Evolutionary conservation across 1,140 invertebrate species (phyloP).

Genomic region (Drosophila hydei): DNA sequence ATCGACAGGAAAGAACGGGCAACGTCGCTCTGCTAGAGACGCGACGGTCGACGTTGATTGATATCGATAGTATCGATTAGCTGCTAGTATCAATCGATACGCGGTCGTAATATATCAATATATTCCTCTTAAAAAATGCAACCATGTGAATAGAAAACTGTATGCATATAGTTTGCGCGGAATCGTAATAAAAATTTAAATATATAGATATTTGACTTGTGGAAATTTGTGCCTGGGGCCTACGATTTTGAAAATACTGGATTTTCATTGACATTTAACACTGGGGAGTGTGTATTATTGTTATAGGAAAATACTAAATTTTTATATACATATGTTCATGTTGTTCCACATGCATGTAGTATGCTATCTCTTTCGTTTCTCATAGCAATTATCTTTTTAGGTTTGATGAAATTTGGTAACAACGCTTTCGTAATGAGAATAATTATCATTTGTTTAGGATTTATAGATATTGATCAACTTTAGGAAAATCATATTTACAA

Average conservation of each 20-base stretch:
- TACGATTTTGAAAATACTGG: neutral
- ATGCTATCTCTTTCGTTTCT: neutral
- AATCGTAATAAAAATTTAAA: neutral
- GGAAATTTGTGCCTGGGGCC: neutral
- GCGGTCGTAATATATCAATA: neutral
- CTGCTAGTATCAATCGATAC: neutral
- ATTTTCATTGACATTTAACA: neutral
- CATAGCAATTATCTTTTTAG: neutral
- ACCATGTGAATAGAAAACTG: neutral
- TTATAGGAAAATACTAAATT: neutral
- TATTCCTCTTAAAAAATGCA: neutral
- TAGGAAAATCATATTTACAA: neutral
- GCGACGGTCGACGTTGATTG: neutral
- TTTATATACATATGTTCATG: neutral
- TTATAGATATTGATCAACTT: conserved; percentile 2
- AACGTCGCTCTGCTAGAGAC: conserved; percentile 36
- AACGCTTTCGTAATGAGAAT: neutral
- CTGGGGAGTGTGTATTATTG: neutral
- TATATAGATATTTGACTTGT: neutral
- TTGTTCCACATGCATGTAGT: neutral
- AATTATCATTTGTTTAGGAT: neutral
- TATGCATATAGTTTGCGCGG: neutral
- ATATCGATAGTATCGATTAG: conserved; percentile 18
- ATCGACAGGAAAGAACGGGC: conserved; percentile 87
- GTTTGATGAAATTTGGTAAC: neutral